Evolutionary conservation across 2,888 invertebrate species (phyloP), one percentile per base, ranked within the genome.

Genomic region (Spodoptera picta): DNA sequence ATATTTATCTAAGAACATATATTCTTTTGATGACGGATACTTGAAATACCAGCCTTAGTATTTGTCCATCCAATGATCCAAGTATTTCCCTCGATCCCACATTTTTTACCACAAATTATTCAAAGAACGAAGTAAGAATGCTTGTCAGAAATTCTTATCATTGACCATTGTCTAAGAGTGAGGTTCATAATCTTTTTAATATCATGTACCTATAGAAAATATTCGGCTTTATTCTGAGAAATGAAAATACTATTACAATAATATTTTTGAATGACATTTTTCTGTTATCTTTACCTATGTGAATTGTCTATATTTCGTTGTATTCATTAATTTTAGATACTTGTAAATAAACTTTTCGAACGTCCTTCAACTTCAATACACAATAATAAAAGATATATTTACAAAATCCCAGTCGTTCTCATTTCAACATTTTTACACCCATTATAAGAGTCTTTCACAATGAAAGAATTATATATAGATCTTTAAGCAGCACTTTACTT

Each of bases 81-180:
- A 69, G 45, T 79, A 79, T 80, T 77, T 64, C 69, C 81, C 75
- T 82, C 79, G 65, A 74, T 69, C 73, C 70, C 58, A 63, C 10
- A 59, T 48, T 46, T 58, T 73, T 67, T 47, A 50, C 23, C 48
- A 14, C 43, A 54, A 68, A 51, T 64, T 44, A 69, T 75, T 50
- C 23, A 47, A 58, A 61, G 56, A 50, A 41, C 48, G 19, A 41
- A 52, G 36, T 27, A 12, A 65, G 54, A 64, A 64, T 71, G 54
- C 46, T 64, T 54, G 71, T 50, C 9, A 14, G 43, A 53, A 47
- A 53, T 62, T 49, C 49, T 69, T 42, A n/a, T 45, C 36, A 45
- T 23, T 9, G 24, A 53, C 45, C 52, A 49, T 27, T 36, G 36
- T 36, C 36, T 36, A 36, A 19, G 4, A 42, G 52, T 60, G 23